Percentiles rank a stretch among this genome's conserved stretches.
These are phyloP conservation scores for Micropoecilia bifurca DNA, from an alignment of 2,797 vertebrate species.

Conservation along the genomic window DNA sequence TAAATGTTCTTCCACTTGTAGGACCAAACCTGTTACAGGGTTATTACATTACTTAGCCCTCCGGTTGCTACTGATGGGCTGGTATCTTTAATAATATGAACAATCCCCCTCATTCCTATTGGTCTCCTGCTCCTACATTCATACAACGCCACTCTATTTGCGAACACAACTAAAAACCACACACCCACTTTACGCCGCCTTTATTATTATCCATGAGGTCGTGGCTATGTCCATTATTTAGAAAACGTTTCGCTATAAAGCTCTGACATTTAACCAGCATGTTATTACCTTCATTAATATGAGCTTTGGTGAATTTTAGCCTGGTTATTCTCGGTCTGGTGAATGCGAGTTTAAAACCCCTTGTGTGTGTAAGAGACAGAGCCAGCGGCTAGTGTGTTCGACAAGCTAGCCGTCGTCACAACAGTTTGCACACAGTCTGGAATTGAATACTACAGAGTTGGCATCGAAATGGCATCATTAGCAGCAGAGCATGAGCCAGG, in stretches of 20 bases:
- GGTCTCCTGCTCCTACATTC: slow-evolving; percentile 34
- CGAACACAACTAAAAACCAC: not conserved
- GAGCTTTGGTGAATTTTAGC: too few species aligned
- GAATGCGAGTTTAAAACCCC: not conserved
- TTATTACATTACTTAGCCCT: slow-evolving; percentile 29
- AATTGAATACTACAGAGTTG: slow-evolving; percentile 28
- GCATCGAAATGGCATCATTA: slow-evolving; percentile 82
- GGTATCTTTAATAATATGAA: slow-evolving; percentile 62
- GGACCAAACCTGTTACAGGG: slow-evolving; percentile 29
- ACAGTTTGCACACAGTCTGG: slow-evolving; percentile 25
- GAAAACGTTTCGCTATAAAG: slow-evolving; percentile 16
- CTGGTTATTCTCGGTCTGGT: not conserved
- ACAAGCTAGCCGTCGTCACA: slow-evolving; percentile 36
- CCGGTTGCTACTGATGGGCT: not conserved
- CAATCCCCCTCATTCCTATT: slow-evolving; percentile 56
- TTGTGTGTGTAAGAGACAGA: not conserved
- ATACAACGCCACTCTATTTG: slow-evolving; percentile 41
- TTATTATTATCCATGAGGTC: slow-evolving; percentile 46
- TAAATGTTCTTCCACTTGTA: not conserved
- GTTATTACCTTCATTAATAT: not conserved
- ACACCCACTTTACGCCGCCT: slow-evolving; percentile 4
- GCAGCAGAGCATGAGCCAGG: slow-evolving; percentile 81
- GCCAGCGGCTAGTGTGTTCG: slow-evolving; percentile 3
- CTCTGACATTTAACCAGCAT: not conserved
- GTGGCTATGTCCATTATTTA: slow-evolving; percentile 16